These are phyloP conservation scores for Trididemnum miniatum DNA, from an alignment of 23 tunicate genomes.

Conservation along the genomic window DNA sequence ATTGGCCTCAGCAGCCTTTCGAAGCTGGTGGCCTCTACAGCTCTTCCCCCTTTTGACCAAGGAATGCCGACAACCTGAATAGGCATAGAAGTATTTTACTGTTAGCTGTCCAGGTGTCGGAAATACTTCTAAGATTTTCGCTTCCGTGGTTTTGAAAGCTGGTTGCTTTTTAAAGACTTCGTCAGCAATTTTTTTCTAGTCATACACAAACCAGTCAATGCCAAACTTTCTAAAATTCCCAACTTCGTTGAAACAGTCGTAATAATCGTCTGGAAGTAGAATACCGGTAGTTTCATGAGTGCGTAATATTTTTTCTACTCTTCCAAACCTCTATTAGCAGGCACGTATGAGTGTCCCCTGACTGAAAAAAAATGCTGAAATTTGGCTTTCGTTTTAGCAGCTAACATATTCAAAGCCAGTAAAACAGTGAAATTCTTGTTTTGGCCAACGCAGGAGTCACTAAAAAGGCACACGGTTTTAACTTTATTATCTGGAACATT, in stretches of 20 bases:
- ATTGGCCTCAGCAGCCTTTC: background rate
- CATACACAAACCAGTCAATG: background rate
- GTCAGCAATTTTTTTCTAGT: background rate
- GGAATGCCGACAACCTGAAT: no score
- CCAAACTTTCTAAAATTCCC: background rate
- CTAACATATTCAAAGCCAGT: background rate
- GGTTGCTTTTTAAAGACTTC: background rate
- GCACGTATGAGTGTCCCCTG: background rate
- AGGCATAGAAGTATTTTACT: no score
- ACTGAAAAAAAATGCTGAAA: background rate
- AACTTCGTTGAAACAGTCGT: no score
- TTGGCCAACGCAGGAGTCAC: no score
- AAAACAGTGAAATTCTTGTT: background rate
- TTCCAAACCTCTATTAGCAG: background rate
- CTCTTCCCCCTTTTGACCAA: no score
- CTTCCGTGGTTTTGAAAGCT: background rate
- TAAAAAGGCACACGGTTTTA: background rate
- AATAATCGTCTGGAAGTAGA: background rate
- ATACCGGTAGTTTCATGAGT: background rate
- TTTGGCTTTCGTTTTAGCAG: background rate
- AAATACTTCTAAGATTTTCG: no score
- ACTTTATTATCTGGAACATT: background rate
- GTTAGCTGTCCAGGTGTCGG: no score
- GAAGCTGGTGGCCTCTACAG: background rate
- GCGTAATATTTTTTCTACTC: background rate